Conservation (phyloP, 2,888 invertebrate species). For the Coelogynopora nodosa region DNA sequence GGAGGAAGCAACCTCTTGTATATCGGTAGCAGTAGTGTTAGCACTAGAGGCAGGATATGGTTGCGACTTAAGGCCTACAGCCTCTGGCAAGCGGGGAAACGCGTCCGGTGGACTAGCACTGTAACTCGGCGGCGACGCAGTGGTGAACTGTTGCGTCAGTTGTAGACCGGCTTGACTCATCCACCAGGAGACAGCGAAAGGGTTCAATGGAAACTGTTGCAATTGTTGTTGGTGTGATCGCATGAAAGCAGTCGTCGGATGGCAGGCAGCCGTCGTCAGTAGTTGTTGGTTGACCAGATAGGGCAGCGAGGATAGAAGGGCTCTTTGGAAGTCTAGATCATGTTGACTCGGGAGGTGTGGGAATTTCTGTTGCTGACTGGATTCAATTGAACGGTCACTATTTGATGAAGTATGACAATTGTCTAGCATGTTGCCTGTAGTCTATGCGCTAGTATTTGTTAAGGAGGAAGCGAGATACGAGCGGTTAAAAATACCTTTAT, state of each 20-base stretch:
- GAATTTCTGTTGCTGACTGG: no score
- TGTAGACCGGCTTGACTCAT: neutral
- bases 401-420: no score
- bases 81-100: no score
- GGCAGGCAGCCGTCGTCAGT: neutral
- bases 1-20: neutral
- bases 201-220: neutral
- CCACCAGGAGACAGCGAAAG: neutral
- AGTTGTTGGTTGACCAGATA: neutral
- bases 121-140: neutral
- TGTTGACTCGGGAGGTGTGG: neutral
- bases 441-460: no score
- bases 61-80: no score
- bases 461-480: no score
- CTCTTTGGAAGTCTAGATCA: neutral
- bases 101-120: neutral
- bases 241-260: neutral
- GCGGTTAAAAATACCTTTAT: no score
- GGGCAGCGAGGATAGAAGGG: conserved; percentile 1
- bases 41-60: neutral
- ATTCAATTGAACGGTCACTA: no score
- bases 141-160: neutral
- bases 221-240: neutral
- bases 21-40: neutral
- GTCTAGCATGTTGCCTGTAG: no score